A percentile compares a stretch with the other conserved stretches of the same genome.
These are phyloP conservation scores for Hirtodrosophila cameraria DNA, from an alignment of 2,888 invertebrate genomes.

Conservation along the genomic window DNA sequence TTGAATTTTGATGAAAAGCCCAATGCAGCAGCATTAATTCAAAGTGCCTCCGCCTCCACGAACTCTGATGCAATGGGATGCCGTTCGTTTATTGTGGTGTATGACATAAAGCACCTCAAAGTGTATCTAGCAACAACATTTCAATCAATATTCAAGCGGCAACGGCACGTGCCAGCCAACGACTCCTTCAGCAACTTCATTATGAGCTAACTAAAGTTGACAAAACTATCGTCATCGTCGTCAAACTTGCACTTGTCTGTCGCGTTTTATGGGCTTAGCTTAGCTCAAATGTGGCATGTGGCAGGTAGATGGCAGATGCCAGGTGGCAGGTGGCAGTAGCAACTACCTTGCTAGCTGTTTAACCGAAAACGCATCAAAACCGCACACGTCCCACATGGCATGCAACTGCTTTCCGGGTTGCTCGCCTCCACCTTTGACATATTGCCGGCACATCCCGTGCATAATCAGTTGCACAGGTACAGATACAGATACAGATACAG, in stretches of 20 bases:
- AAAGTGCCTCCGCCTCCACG: constrained; percentile 20
- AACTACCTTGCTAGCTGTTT: constrained; percentile 53
- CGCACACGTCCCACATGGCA: constrained; percentile 76
- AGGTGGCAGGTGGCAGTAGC: constrained; percentile 25
- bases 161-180: constrained; percentile 45
- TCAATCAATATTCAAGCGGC: constrained; percentile 57
- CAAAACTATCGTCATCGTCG: constrained; percentile 54
- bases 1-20: constrained; percentile 76
- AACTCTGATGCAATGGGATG: neutral
- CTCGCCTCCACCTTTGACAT: constrained; percentile 62
- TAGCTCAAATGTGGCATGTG: constrained; percentile 15
- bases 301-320: no score
- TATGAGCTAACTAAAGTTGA: constrained; percentile 67
- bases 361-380: constrained; percentile 70
- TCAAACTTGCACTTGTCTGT: constrained; percentile 36
- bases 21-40: constrained; percentile 51
- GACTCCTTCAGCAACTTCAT: constrained; percentile 48
- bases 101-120: constrained; percentile 17
- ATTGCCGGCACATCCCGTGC: constrained; percentile 38
- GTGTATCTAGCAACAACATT: constrained; percentile 4
- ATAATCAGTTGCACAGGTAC: constrained; percentile 22
- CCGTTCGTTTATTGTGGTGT: neutral
- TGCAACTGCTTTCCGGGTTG: constrained; percentile 37
- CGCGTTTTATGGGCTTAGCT: neutral
- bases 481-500: no score